Conservation (phyloP, 2,113 vertebrate genomes). For the Neofelis nebulosa region DNA sequence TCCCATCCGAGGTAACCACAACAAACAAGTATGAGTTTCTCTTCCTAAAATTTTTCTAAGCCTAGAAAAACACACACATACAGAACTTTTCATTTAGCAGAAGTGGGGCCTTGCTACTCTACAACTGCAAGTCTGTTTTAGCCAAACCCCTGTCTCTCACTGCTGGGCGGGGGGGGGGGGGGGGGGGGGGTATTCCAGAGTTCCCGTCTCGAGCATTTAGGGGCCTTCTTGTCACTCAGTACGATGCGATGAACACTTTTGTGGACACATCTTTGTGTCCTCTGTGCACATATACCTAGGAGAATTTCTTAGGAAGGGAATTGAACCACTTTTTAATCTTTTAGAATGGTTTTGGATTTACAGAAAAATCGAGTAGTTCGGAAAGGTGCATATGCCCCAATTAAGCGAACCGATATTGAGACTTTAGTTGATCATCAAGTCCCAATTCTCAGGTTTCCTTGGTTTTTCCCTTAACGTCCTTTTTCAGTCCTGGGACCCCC, state of each 20-base stretch:
- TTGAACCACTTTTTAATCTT: background rate
- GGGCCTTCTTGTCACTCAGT: background rate
- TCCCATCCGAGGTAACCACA: background rate
- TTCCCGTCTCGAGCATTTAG: too few relatives aligned
- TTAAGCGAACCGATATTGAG: too few relatives aligned
- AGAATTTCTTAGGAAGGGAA: background rate
- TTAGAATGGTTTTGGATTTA: background rate
- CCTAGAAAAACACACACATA: background rate
- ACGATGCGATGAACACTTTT: background rate
- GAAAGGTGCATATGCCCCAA: background rate
- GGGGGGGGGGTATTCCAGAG: background rate
- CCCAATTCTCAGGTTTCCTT: background rate
- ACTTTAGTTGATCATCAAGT: background rate
- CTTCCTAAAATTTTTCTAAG: background rate
- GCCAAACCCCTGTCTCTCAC: rapidly evolving
- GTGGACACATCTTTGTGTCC: background rate
- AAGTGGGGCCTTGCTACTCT: background rate
- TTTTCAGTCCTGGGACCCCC: background rate
- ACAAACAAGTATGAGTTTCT: background rate
- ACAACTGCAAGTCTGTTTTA: background rate
- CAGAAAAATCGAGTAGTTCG: background rate
- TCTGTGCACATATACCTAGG: background rate
- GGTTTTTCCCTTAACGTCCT: background rate
- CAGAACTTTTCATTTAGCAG: background rate
- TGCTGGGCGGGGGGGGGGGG: rapidly evolving